Evolutionary conservation across 2,113 vertebrate species (phyloP).

Genomic region (Garra rufa): DNA sequence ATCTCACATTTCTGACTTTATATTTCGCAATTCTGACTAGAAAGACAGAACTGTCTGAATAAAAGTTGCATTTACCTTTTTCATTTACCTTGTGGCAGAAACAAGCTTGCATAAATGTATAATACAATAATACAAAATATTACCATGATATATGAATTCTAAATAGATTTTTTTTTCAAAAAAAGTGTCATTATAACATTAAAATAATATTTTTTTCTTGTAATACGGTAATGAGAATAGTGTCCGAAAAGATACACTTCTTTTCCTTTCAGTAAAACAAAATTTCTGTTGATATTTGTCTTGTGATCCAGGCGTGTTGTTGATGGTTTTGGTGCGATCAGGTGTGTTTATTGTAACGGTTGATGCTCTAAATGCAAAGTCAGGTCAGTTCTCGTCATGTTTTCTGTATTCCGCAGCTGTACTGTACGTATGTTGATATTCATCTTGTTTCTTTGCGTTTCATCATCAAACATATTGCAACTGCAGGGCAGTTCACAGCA

Average conservation of each 20-base stretch:
- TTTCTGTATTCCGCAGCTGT: slow-evolving; percentile 58
- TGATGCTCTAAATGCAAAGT: slow-evolving; percentile 60
- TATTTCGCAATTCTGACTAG: no score
- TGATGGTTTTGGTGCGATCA: slow-evolving; percentile 12
- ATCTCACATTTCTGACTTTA: no score
- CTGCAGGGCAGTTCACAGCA: slow-evolving; percentile 85
- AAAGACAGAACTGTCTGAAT: no score
- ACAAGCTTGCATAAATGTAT: neutral
- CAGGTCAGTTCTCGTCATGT: slow-evolving; percentile 65
- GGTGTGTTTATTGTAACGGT: slow-evolving; percentile 38
- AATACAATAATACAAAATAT: neutral
- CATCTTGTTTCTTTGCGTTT: slow-evolving; percentile 62
- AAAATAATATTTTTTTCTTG: neutral
- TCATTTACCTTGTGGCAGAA: neutral
- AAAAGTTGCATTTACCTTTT: no score
- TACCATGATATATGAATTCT: neutral
- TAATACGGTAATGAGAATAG: neutral
- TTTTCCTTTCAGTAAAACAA: slow-evolving; percentile 7
- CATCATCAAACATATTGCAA: slow-evolving; percentile 75
- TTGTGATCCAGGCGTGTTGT: neutral
- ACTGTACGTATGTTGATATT: slow-evolving; percentile 69
- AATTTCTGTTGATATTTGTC: slow-evolving; percentile 48
- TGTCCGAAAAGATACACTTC: neutral
- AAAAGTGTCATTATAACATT: neutral
- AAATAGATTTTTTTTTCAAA: neutral